Conservation (phyloP, 2,113 vertebrate species). For the Gopherus evgoodei region DNA sequence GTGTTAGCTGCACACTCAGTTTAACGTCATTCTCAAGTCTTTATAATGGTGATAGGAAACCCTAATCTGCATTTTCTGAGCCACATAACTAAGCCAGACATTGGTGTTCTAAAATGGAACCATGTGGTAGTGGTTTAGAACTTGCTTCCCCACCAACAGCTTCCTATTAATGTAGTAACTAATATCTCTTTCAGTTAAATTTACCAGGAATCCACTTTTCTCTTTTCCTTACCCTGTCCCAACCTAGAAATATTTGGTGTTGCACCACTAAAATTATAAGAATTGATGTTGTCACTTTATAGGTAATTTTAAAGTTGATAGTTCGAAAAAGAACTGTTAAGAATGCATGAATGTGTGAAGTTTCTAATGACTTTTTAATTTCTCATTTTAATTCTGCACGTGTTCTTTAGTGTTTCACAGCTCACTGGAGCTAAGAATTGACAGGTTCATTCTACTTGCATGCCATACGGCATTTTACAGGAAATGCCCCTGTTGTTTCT, state of each 20-base stretch:
- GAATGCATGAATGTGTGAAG: not conserved
- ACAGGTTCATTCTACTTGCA: not conserved
- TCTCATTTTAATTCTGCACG: not conserved
- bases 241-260: not conserved
- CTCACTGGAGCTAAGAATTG: not conserved
- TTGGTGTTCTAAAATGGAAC: not conserved
- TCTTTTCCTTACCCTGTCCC: not conserved
- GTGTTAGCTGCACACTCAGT: not conserved
- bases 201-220: not conserved
- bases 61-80: not conserved
- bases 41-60: not conserved
- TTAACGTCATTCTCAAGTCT: not conserved
- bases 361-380: accelerated
- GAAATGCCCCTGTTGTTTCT: not conserved
- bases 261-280: not conserved
- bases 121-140: not conserved
- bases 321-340: not conserved
- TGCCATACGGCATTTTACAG: not conserved
- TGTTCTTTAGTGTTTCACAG: accelerated
- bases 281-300: conserved; percentile 10
- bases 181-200: not conserved
- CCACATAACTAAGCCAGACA: not conserved
- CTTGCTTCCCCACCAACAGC: not conserved
- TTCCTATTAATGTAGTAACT: not conserved
- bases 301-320: not conserved